These are phyloP conservation scores for Riparia riparia DNA, from an alignment of 2,113 vertebrate genomes.

Conservation along the genomic window DNA sequence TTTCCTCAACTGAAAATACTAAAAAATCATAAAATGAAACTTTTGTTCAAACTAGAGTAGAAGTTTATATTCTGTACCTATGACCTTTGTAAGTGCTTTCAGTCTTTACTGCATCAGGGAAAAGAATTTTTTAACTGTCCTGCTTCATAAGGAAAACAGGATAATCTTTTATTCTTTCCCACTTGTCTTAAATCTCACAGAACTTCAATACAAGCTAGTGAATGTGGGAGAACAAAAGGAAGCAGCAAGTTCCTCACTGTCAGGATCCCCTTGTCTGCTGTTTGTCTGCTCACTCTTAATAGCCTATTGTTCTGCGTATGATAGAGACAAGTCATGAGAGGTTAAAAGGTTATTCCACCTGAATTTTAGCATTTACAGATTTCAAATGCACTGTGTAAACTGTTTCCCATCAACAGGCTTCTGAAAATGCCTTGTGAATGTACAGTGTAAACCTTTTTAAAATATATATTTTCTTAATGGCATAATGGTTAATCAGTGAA, in stretches of 20 bases:
- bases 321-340: neutral
- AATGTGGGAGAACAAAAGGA: neutral
- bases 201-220: neutral
- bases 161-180: neutral
- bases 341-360: neutral
- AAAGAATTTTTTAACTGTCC: neutral
- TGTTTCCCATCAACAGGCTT: neutral
- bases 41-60: neutral
- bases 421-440: neutral
- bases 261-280: neutral
- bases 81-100: neutral
- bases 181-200: neutral
- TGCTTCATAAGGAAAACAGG: neutral
- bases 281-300: neutral
- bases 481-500: neutral
- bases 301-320: fast-evolving
- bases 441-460: neutral
- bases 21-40: neutral
- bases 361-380: neutral
- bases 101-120: neutral
- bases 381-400: neutral
- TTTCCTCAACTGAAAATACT: neutral
- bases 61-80: neutral
- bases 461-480: neutral
- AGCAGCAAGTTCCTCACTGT: neutral